Base-by-base conservation (phyloP, 2,888 invertebrate species). In the Caenorhabditis plicata region DNA sequence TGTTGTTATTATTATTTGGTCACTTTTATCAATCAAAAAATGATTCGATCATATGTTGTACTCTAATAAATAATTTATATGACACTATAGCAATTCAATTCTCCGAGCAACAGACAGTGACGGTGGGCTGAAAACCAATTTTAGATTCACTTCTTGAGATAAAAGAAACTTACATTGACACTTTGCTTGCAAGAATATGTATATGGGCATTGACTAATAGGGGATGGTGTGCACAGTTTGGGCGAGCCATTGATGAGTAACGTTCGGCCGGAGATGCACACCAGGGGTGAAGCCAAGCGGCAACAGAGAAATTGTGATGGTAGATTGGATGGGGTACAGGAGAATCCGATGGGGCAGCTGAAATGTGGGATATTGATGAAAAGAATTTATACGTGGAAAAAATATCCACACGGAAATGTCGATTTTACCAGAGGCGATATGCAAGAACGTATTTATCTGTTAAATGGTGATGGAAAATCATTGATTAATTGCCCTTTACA, bases 161-260 rank as follows among this genome's bases (percentile, higher is more conserved):
- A 20, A 9, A 9, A 17, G 22, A 31, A 13, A 41, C 58, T 55
- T 19, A 77, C 77, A 53, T 73, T 60, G 8, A 70, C 68, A 36
- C 74, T 74, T 35, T 73, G 73, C 31, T 68, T 64, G 46, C 78
- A 78, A 3, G 69, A 58, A 54, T 71, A 77, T 7, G 71, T 68
- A 22, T 49, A 46, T 7, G 75, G 74, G 45, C 77, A 77, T 40
- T 69, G 69, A 39, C 69, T 71, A 19, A 64, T 43, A 27, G 43
- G 45, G 4, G 56, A 43, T 4, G 64, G 47, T 19, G 58, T 49
- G 40, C 72, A 72, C 32, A 72, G 33, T 32, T 68, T 64, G 2
- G 72, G 72, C 8, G 60, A 52, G 8, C 58, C 56, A 49, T 73
- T 73, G 13, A 60, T 49, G n/a, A 70, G 38, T 26, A 55, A 41